Evolutionary conservation across 2,888 invertebrate genomes (phyloP), one percentile per base, ranked within the genome.

Genomic region (Balanococcus diminutus): DNA sequence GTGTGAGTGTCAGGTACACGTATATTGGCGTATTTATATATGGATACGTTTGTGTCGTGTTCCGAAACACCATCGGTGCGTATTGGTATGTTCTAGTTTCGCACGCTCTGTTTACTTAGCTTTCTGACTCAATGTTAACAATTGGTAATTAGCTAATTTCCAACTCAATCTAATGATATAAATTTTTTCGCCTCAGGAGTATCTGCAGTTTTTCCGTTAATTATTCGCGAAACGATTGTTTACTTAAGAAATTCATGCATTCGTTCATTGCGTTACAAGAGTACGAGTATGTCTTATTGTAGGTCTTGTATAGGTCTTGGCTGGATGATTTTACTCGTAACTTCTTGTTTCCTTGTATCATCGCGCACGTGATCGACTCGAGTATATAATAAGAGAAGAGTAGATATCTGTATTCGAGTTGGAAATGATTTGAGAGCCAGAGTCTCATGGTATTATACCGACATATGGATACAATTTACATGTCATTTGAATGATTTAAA

Each of bases 121-220:
- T 61, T 61, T 72, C 72, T 72, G 72, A 72, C 72, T 72, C 72
- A 72, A 72, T 72, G 72, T 72, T 72, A 72, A 72, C 72, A 32
- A 67, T 61, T 61, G 61, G 25, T 61, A 61, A 61, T 61, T 61
- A 61, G 61, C 61, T 61, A 61, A 61, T 61, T 61, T 61, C 22
- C 61, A 61, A 3, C 42, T 46, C 46, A 14, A 46, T 67, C 56
- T 56, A 9, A 67, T 67, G 72, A 72, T 72, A 6, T 14, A 22
- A 28, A 67, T 19, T 25, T 25, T 72, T 32, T 72, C 72, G n/a
- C 9, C 32, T 72, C 32, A 2, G 25, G 32, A 72, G 2, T 4
- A 14, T n/a, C 3, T 72, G 72, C 72, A 72, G 32, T 72, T 72
- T 72, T 72, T 72, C 72, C 72, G 72, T 72, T 72, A 72, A 72